These are phyloP conservation scores for Alaudala cheleensis DNA, from an alignment of 2,113 vertebrate species.

Conservation along the genomic window DNA sequence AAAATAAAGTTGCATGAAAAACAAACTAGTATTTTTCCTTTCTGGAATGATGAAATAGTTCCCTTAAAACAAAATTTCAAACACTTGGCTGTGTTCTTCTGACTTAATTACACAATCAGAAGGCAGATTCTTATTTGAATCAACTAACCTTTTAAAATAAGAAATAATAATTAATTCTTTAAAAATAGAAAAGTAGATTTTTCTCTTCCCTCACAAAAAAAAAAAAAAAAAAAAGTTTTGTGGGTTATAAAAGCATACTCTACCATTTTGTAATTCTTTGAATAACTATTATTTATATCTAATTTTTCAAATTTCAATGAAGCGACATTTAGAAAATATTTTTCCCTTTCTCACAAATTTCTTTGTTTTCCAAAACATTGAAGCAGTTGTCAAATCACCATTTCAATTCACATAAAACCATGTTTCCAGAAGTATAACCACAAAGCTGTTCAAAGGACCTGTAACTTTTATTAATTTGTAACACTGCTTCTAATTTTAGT, in stretches of 20 bases:
- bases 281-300: neutral
- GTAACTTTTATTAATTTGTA: neutral
- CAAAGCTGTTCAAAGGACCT: neutral
- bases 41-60: neutral
- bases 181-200: neutral
- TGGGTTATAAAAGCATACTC: neutral
- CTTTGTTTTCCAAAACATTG: neutral
- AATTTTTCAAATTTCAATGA: neutral
- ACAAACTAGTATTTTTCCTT: neutral
- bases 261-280: neutral
- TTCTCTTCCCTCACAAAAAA: neutral
- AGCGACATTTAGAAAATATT: neutral
- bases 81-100: neutral
- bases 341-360: neutral
- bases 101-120: neutral
- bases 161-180: neutral
- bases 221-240: fast-evolving
- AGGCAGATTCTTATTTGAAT: neutral
- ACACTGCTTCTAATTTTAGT: neutral
- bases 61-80: neutral
- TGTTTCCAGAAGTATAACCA: neutral
- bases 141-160: neutral
- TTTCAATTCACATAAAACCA: neutral
- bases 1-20: neutral
- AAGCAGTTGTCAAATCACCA: neutral